A percentile compares a stretch with the other conserved stretches of the same genome.
These are phyloP conservation scores for Melanostoma mellinum DNA, from an alignment of 2,888 invertebrate genomes.

Conservation along the genomic window DNA sequence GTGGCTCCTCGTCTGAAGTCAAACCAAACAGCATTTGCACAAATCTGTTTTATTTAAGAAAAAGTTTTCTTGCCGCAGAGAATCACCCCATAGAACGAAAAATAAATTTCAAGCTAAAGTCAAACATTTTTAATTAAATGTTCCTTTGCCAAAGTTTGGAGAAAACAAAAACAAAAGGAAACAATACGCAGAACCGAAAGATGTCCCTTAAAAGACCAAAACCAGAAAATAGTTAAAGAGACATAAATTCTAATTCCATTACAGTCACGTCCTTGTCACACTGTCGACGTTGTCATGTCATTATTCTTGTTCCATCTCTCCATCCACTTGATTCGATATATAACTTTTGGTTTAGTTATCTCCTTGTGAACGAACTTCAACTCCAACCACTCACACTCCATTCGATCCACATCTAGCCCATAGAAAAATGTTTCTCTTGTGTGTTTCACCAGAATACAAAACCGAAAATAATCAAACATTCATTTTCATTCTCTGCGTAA, in stretches of 20 bases:
- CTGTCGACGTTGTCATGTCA: constrained; percentile 59
- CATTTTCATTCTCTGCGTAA: constrained; percentile 55
- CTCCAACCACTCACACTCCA: background rate
- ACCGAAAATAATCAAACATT: constrained; percentile 61
- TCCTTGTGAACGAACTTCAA: constrained; percentile 17
- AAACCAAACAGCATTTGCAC: no score
- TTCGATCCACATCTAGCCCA: background rate
- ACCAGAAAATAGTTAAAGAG: constrained; percentile 61
- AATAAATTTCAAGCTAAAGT: no score
- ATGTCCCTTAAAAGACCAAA: background rate
- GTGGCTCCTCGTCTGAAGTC: no score
- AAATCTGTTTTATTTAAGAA: no score
- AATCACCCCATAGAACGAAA: no score
- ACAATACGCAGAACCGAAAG: no score
- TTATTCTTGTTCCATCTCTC: constrained; percentile 36
- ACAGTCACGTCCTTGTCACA: constrained; percentile 67
- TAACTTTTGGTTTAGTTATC: constrained; percentile 33
- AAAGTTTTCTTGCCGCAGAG: no score
- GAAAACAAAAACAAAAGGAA: no score
- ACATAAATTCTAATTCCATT: constrained; percentile 70
- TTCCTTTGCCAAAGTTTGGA: no score
- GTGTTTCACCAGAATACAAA: constrained; percentile 47
- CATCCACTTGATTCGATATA: constrained; percentile 6
- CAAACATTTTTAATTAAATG: no score
- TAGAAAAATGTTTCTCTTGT: background rate